These are phyloP conservation scores for Phataginus tricuspis DNA, from an alignment of 2,797 vertebrate genomes.

Conservation along the genomic window DNA sequence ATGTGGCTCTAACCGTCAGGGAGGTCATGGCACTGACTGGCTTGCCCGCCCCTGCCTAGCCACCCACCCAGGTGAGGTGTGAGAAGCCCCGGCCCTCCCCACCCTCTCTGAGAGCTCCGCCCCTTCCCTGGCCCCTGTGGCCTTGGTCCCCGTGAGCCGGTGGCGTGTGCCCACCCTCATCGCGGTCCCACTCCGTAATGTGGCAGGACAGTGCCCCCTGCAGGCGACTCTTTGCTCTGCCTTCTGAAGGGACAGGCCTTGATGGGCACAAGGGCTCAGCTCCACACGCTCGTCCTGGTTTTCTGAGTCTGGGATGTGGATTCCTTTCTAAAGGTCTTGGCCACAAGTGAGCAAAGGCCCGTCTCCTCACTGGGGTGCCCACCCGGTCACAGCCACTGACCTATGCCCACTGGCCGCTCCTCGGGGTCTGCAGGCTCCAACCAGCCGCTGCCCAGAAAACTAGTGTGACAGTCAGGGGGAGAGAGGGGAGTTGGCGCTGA, in stretches of 20 bases:
- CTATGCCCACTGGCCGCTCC: accelerated
- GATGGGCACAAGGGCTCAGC: accelerated
- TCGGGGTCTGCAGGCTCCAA: background rate
- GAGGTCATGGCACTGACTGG: background rate
- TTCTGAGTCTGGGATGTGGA: background rate
- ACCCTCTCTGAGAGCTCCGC: background rate
- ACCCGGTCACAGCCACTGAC: accelerated
- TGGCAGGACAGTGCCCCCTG: background rate
- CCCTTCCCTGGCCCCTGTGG: background rate
- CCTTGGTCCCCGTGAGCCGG: background rate
- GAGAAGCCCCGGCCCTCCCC: background rate
- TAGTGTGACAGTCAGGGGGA: accelerated
- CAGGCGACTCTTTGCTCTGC: accelerated
- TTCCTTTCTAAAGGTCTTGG: background rate
- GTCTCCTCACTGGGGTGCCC: background rate
- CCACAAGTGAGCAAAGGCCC: background rate
- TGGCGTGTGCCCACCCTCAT: accelerated
- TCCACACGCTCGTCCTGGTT: accelerated
- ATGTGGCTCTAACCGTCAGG: accelerated
- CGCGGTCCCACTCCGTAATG: accelerated
- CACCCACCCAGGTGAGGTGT: accelerated
- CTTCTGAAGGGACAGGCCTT: background rate
- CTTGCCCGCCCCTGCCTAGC: no score
- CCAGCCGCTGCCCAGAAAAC: background rate
- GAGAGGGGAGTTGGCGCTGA: background rate